Evolutionary conservation across 2,888 invertebrate species (phyloP).

Genomic region (Erpobdella octoculata): DNA sequence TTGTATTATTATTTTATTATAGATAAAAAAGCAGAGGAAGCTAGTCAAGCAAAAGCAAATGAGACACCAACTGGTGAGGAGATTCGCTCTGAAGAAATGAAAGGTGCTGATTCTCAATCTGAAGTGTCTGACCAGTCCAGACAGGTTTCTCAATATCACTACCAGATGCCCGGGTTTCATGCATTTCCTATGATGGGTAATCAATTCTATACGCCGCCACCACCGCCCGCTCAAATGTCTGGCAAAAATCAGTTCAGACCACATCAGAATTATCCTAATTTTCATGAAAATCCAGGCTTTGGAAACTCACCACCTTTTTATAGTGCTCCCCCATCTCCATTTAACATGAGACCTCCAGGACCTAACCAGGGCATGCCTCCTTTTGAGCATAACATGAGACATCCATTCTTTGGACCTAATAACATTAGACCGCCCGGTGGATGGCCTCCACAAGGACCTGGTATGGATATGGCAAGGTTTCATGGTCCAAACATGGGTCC

Average conservation of each 20-base stretch:
- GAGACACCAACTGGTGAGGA: not conserved
- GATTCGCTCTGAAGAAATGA: not conserved
- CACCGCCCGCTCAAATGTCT: not conserved
- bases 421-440: not conserved
- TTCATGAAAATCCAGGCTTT: not conserved
- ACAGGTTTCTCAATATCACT: not conserved
- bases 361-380: not conserved
- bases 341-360: not conserved
- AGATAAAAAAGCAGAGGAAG: constrained; percentile 26
- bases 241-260: not conserved
- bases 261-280: not conserved
- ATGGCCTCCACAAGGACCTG: not conserved
- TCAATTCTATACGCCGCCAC: not conserved
- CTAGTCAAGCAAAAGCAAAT: constrained; percentile 1
- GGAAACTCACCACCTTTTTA: not conserved
- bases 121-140: not conserved
- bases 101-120: too few species aligned
- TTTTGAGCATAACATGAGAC: not conserved
- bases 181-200: not conserved
- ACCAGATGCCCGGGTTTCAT: not conserved
- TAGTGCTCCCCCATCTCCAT: not conserved
- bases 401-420: not conserved
- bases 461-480: constrained; percentile 2
- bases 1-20: not conserved
- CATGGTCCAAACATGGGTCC: not conserved